A percentile compares a stretch with the other conserved stretches of the same genome.
These are phyloP conservation scores for Lethenteron camtschaticum DNA, from an alignment of 2,113 vertebrate species.

Conservation along the genomic window DNA sequence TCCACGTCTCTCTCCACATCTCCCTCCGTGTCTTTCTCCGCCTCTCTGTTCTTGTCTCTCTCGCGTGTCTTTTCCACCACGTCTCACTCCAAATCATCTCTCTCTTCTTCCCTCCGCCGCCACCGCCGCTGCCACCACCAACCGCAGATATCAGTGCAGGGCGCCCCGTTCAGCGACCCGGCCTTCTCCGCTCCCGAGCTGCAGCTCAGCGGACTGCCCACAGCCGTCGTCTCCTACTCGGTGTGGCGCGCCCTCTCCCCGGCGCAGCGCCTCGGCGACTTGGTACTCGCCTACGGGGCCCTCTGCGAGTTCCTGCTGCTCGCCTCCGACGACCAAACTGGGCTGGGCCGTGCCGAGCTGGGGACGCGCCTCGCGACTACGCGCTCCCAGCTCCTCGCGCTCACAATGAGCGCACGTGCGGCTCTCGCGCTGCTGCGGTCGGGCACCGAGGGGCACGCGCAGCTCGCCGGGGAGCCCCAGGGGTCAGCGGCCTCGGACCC, in stretches of 20 bases:
- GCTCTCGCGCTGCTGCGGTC: slow-evolving; percentile 13
- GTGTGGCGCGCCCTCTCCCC: slow-evolving; percentile 17
- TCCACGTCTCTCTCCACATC: too few species aligned
- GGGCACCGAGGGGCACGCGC: slow-evolving; percentile 14
- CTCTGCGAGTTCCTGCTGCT: slow-evolving; percentile 20
- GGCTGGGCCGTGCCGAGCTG: slow-evolving; percentile 14
- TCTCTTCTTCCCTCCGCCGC: slow-evolving; percentile 14
- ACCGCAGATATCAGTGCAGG: slow-evolving; percentile 12
- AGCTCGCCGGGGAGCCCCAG: slow-evolving; percentile 11
- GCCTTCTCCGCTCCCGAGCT: slow-evolving; percentile 15
- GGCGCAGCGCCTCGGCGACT: slow-evolving; percentile 10
- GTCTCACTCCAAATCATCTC: slow-evolving; percentile 5
- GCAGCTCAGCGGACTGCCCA: slow-evolving; percentile 16
- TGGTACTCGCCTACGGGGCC: slow-evolving; percentile 14
- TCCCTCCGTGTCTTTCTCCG: too few species aligned
- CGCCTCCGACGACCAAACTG: slow-evolving; percentile 16
- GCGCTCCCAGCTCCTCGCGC: slow-evolving; percentile 15
- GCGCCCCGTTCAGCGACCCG: slow-evolving; percentile 19
- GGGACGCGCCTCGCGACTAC: slow-evolving; percentile 13
- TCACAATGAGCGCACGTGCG: slow-evolving; percentile 4
- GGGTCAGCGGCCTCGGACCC: slow-evolving; percentile 4
- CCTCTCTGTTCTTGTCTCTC: too few species aligned
- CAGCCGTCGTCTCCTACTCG: slow-evolving; percentile 12
- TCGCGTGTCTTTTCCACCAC: too few species aligned
- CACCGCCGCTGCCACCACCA: slow-evolving; percentile 10